These are phyloP conservation scores for Heterodera schachtii DNA, from an alignment of 1,140 invertebrate genomes.

Conservation along the genomic window DNA sequence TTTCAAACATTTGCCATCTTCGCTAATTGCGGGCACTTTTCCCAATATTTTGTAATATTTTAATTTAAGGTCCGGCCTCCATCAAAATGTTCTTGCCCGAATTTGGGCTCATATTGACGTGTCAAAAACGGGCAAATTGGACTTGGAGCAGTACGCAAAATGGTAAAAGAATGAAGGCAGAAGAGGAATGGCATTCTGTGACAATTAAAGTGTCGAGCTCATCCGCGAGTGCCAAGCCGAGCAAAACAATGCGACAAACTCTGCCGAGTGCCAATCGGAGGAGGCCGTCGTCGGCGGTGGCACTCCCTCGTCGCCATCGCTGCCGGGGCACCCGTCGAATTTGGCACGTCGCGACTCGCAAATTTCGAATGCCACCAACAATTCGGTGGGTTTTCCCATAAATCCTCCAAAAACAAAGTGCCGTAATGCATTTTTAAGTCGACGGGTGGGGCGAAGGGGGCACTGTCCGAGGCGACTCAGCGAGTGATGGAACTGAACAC, in stretches of 20 bases:
- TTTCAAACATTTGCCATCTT: too few relatives aligned
- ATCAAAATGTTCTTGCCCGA: constrained; percentile 83
- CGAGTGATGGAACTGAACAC: constrained; percentile 48
- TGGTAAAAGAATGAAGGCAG: constrained; percentile 66
- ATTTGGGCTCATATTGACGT: constrained; percentile 78
- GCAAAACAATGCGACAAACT: constrained; percentile 78
- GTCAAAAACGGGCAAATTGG: constrained; percentile 76
- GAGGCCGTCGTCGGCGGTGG: constrained; percentile 75
- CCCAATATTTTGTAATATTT: too few relatives aligned
- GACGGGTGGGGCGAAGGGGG: background rate
- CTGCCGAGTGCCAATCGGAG: constrained; percentile 77
- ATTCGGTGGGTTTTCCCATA: constrained; percentile 9
- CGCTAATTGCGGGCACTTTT: too few relatives aligned
- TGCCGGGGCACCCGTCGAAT: background rate
- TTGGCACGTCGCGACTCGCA: constrained; percentile 26
- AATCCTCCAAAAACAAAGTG: background rate
- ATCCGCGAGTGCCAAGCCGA: constrained; percentile 82
- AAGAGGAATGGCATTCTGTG: background rate
- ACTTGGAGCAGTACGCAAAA: constrained; percentile 78
- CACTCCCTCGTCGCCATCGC: background rate
- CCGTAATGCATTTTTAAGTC: background rate
- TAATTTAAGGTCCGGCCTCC: constrained; percentile 77
- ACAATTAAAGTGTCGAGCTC: constrained; percentile 67
- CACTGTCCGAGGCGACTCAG: constrained; percentile 33
- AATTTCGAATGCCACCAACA: constrained; percentile 19